Base-by-base conservation (phyloP, 2,888 invertebrate species). In the Amiota minor region DNA sequence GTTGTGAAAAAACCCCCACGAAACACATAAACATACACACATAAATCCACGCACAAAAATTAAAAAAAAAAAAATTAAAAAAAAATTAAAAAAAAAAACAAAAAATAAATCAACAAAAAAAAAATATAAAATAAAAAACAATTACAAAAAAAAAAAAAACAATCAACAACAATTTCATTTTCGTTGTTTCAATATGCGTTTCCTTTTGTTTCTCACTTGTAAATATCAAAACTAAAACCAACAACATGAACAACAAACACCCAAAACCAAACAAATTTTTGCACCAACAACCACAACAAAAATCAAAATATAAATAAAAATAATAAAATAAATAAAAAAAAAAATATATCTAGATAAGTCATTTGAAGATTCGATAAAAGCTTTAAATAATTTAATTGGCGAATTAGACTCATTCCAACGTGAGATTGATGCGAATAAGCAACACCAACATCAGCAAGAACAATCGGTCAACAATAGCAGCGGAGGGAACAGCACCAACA, bases 371-470 rank as follows among this genome's bases (percentile, higher is more conserved):
- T 90, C 90, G 79, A 89, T 90, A 81, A 89, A 90, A 88, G 90
- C 90, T 84, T 79, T 90, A 83, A 90, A 90, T 84, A 90, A 90
- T 89, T 88, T 90, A 85, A 90, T 90, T 88, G 90, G 90, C 87
- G 90, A 90, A 89, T 83, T 90, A 86, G 90, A 90, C 88, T 88
- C 89, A 76, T 90, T 90, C 80, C 90, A 90, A 90, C 89, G 89
- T 76, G 90, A 90, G 81, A 90, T 90, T 78, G 90, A 90, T 85
- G 86, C 86, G 77, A 86, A 87, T 81, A 88, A 89, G 71, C 75
- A 73, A 64, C 76, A 83, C 78, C 82, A 77, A 71, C 75, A 80
- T 71, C 69, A 77, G 70, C 70, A 75, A 70, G 74, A 82, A 67
- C 73, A 74, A 56, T 55, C n/a, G 4, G 20, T 59, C 18, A 77